Evolutionary conservation across 2,113 vertebrate genomes (phyloP).

Genomic region (Istiophorus platypterus): DNA sequence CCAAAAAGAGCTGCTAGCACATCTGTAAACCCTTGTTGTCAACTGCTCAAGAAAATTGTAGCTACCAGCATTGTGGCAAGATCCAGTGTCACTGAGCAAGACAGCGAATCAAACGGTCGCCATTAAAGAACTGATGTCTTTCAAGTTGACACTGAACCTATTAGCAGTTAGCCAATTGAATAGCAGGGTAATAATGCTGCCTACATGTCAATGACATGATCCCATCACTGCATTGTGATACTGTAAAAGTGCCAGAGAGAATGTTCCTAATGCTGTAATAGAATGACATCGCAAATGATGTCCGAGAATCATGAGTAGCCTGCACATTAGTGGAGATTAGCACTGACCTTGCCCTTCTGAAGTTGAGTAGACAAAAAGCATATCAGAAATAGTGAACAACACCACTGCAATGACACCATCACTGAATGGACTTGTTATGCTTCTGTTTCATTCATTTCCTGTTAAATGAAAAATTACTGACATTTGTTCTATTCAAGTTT

Average conservation of each 20-base stretch:
- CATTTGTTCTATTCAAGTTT: constrained; percentile 10
- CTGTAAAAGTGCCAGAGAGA: background rate
- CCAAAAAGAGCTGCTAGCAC: background rate
- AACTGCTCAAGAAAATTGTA: background rate
- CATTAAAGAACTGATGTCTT: constrained; percentile 3
- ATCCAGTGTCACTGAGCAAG: background rate
- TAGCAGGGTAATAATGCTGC: too few relatives aligned
- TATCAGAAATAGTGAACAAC: background rate
- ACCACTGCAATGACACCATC: background rate
- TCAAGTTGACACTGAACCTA: constrained; percentile 8
- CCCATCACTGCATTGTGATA: too few relatives aligned
- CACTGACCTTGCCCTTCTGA: constrained; percentile 33
- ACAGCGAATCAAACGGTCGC: background rate
- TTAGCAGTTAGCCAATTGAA: constrained; percentile 9
- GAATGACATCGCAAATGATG: background rate
- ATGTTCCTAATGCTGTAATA: background rate
- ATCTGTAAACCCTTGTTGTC: background rate
- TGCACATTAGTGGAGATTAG: constrained; percentile 8
- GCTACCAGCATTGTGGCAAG: background rate
- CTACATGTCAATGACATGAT: too few relatives aligned
- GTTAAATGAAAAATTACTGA: background rate
- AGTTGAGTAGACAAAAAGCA: constrained; percentile 15
- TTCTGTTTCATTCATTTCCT: background rate
- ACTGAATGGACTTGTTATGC: constrained; percentile 11
- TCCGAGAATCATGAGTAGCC: constrained; percentile 3